These are phyloP conservation scores for Atherinosoma microstoma DNA, from an alignment of 2,797 vertebrate species.

Conservation along the genomic window DNA sequence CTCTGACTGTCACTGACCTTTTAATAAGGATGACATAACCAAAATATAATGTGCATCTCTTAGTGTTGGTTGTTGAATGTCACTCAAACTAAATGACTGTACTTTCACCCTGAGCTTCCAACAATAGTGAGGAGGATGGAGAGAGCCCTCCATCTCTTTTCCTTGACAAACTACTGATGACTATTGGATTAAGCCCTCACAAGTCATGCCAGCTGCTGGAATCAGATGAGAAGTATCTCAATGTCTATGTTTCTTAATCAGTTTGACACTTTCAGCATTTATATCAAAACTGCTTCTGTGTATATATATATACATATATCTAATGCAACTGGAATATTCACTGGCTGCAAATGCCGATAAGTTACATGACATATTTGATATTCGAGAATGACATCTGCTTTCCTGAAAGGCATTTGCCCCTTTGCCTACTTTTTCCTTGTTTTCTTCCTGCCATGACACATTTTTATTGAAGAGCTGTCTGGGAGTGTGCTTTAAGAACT, in stretches of 20 bases:
- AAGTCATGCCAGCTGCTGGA: constrained; percentile 71
- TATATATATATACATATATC: background rate
- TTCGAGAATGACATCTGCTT: constrained; percentile 50
- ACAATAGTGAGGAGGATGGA: constrained; percentile 47
- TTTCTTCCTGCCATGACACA: constrained; percentile 35
- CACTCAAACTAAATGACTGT: constrained; percentile 57
- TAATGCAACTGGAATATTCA: constrained; percentile 48
- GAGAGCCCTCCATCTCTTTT: constrained; percentile 40
- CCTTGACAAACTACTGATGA: constrained; percentile 72
- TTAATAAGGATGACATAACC: constrained; percentile 46
- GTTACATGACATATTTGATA: constrained; percentile 54
- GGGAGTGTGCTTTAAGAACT: constrained; percentile 14
- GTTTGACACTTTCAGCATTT: constrained; percentile 44
- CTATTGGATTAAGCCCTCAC: constrained; percentile 68
- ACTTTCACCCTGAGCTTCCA: constrained; percentile 44
- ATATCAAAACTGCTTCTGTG: background rate
- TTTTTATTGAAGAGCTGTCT: constrained; percentile 56
- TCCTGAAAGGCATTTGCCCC: constrained; percentile 59
- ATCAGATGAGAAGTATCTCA: constrained; percentile 68
- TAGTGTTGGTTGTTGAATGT: constrained; percentile 58
- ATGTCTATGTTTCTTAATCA: constrained; percentile 57
- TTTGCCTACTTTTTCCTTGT: constrained; percentile 56
- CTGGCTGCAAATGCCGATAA: constrained; percentile 55
- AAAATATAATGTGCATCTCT: constrained; percentile 55
- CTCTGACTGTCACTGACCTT: constrained; percentile 62